Evolutionary conservation across 2,113 vertebrate species (phyloP), one percentile per base, ranked within the genome.

Genomic region (Marmota flaviventris): DNA sequence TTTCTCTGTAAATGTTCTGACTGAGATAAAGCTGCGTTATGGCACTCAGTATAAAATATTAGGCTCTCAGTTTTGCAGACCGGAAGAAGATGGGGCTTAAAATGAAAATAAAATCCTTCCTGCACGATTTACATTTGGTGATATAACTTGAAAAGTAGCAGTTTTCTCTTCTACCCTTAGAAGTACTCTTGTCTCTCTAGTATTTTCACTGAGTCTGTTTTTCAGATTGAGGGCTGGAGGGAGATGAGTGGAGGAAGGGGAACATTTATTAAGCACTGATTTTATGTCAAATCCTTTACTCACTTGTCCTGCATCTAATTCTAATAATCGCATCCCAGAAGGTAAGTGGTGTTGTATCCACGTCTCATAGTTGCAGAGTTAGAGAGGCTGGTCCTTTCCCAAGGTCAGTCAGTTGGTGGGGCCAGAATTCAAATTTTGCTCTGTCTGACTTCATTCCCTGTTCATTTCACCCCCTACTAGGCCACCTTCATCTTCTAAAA

Each of bases 101-200:
- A 77, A 75, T 88, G 85, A 93, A 84, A 87, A 45, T 77, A 42
- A 87, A 69, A 56, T 83, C n/a, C 16, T 78, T 27, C 29, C 86
- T 70, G 73, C 6, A 85, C 18, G 58, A 0, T 70, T 93, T 93
- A 27, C 18, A 53, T 0, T 14, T 79, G 56, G 17, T n/a, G 69
- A 37, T 56, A 4, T 16, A 39, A 42, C 34, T 78, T 56, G 76
- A 67, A 81, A 82, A 45, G 53, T 34, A 65, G 37, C 24, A 37
- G 4, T 61, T 95, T 83, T 83, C 72, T 81, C 0, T 11, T 7
- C 10, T 20, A 24, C 27, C 12, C 56, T 78, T 56, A 56, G 45
- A 73, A 32, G 22, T 8, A 17, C 20, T 63, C 0, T 51, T 48
- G 5, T 77, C 65, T 91, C 34, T 89, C 6, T 42, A 13, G 70